These are phyloP conservation scores for Phyllotreta striolata DNA, from an alignment of 2,888 invertebrate genomes.

Conservation along the genomic window DNA sequence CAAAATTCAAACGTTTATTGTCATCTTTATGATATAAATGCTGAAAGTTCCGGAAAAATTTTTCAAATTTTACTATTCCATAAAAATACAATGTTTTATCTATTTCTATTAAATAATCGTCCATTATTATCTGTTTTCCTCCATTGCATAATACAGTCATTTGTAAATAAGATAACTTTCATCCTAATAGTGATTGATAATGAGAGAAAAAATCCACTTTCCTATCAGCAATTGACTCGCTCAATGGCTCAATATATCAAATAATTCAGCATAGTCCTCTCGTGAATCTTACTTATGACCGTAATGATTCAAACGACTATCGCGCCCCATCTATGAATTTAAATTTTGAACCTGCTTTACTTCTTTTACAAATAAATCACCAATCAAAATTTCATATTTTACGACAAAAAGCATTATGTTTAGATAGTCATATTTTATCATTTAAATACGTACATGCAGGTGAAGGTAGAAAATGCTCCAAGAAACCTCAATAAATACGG, in stretches of 20 bases:
- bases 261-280: constrained; percentile 14
- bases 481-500: no score
- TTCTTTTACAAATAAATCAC: neutral
- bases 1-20: no score
- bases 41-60: no score
- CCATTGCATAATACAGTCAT: constrained; percentile 9
- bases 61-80: no score
- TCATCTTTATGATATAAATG: no score
- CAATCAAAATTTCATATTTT: no score
- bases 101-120: neutral
- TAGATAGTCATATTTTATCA: no score
- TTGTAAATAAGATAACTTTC: constrained; percentile 13
- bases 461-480: no score
- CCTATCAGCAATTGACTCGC: constrained; percentile 19
- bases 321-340: constrained; percentile 11
- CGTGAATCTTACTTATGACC: constrained; percentile 17
- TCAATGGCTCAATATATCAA: constrained; percentile 20
- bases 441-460: no score
- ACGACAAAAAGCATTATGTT: no score
- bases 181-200: constrained; percentile 16
- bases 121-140: constrained; percentile 3
- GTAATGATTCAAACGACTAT: constrained; percentile 16
- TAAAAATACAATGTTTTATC: neutral
- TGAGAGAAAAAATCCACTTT: constrained; percentile 11
- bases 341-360: constrained; percentile 3